phyloP scores from a whole-genome alignment of 2,797 vertebrate species.

The Hapalemur alaotrensis region DNA sequence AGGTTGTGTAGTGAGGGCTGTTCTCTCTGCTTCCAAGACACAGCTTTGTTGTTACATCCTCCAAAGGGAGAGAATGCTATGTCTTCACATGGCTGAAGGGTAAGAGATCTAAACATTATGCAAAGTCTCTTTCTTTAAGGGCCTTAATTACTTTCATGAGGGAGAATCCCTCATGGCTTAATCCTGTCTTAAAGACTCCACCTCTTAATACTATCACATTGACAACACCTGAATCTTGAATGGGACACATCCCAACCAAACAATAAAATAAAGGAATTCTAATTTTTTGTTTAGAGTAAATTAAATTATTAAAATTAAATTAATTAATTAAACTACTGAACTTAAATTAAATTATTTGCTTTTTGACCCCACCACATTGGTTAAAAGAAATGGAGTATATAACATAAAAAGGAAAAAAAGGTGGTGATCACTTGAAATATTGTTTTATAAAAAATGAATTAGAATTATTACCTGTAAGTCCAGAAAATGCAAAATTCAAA shows the following conservation, averaged over 20 bases:
- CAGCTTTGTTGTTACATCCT: not conserved
- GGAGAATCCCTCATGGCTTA: no score
- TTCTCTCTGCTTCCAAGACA: not conserved
- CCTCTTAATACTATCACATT: not conserved
- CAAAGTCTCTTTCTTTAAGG: no score
- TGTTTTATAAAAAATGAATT: not conserved
- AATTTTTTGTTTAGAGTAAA: not conserved
- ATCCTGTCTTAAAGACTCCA: no score
- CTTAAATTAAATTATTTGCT: not conserved
- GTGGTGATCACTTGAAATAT: not conserved
- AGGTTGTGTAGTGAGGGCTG: no score
- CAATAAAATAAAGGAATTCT: not conserved
- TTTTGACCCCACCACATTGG: not conserved
- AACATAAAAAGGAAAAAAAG: not conserved
- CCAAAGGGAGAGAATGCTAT: not conserved
- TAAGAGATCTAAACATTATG: no score
- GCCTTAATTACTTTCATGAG: not conserved
- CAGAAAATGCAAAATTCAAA: not conserved
- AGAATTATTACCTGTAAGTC: not conserved
- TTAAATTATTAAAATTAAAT: not conserved
- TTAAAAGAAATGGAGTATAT: not conserved
- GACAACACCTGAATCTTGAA: not conserved
- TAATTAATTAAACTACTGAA: not conserved
- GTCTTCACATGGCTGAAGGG: not conserved
- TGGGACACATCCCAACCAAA: not conserved